Evolutionary conservation across 2,888 invertebrate species (phyloP).

Genomic region (Lampropteryx suffumata): DNA sequence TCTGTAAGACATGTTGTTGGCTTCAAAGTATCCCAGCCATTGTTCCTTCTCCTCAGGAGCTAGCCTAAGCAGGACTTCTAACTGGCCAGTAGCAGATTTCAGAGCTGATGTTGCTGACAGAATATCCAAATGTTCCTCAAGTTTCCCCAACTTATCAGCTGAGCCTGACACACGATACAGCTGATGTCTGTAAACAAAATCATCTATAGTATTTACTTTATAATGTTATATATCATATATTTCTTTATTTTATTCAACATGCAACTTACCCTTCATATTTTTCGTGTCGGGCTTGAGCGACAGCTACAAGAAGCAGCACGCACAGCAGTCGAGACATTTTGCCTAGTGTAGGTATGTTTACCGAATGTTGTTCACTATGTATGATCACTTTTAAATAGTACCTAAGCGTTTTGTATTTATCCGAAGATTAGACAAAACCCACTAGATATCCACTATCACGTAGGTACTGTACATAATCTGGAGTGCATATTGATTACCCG

Average conservation of each 20-base stretch:
- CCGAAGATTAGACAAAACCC: too few relatives aligned
- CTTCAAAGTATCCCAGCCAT: constrained; percentile 64
- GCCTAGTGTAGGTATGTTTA: not conserved
- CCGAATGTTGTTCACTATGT: too few relatives aligned
- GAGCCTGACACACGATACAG: constrained; percentile 60
- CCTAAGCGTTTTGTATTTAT: too few relatives aligned
- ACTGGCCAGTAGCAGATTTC: constrained; percentile 48
- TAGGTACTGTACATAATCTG: too few relatives aligned
- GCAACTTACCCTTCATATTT: constrained; percentile 71
- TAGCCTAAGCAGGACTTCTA: constrained; percentile 61
- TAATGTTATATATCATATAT: too few relatives aligned
- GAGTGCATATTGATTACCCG: too few relatives aligned
- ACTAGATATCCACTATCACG: too few relatives aligned
- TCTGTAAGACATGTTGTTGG: constrained; percentile 51
- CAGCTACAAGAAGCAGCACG: constrained; percentile 47
- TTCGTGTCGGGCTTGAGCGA: constrained; percentile 60
- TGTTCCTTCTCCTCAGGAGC: constrained; percentile 58
- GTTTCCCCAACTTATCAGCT: constrained; percentile 44
- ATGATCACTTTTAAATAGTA: too few relatives aligned
- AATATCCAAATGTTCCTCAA: constrained; percentile 59
- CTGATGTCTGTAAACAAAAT: constrained; percentile 49
- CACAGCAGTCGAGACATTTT: constrained; percentile 55
- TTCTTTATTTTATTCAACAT: too few relatives aligned
- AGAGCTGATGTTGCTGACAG: constrained; percentile 55
- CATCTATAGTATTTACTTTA: too few relatives aligned